These are phyloP conservation scores for Melanophora roralis DNA, from an alignment of 2,888 invertebrate genomes.

Conservation along the genomic window DNA sequence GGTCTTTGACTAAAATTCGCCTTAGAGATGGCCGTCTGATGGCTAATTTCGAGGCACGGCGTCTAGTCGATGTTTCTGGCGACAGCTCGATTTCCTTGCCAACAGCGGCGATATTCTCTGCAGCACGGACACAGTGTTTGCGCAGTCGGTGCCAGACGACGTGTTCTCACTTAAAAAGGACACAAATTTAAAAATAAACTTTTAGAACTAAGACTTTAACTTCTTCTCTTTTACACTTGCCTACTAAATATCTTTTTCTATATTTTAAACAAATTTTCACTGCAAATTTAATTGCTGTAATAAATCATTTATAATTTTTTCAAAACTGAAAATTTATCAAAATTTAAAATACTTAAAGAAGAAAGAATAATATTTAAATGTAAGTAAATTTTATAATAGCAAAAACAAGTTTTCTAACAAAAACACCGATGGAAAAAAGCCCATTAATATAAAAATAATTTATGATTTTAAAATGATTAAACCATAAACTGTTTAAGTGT, in stretches of 20 bases:
- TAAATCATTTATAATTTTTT: not conserved
- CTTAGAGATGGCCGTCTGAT: too few species aligned
- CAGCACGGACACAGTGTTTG: too few species aligned
- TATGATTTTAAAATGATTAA: not conserved
- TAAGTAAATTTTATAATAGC: not conserved
- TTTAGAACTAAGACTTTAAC: too few species aligned
- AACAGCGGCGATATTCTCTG: too few species aligned
- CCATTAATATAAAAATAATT: conserved; percentile 21
- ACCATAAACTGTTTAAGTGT: not conserved
- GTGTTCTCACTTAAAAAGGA: too few species aligned
- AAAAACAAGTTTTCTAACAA: not conserved
- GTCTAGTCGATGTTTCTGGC: too few species aligned
- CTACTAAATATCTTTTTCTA: not conserved
- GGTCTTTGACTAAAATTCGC: too few species aligned
- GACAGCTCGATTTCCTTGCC: too few species aligned
- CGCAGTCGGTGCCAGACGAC: too few species aligned
- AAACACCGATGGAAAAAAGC: not conserved
- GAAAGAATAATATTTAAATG: not conserved
- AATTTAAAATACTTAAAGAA: not conserved
- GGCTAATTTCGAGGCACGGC: too few species aligned
- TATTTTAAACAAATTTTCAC: not conserved
- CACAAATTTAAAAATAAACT: too few species aligned
- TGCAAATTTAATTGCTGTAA: conserved; percentile 4
- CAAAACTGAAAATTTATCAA: not conserved
- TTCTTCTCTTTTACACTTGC: too few species aligned